Base-by-base conservation (phyloP, 2,888 invertebrate species). In the Nysson spinosus region DNA sequence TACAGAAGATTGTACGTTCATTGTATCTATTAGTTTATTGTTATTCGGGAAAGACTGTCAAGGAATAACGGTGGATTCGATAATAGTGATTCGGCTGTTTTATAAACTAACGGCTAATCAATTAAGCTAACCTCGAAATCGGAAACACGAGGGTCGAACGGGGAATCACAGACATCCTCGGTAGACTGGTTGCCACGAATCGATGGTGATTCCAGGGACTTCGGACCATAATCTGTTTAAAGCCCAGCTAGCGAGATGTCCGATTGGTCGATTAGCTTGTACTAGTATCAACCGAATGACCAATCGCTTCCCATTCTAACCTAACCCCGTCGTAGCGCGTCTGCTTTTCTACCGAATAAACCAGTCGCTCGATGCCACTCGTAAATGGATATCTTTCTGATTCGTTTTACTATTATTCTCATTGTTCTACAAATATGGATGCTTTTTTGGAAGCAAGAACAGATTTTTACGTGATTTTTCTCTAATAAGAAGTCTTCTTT, bases 221-320 rank as follows among this genome's bases (percentile, higher is more conserved):
- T 54, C 65, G 68, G 69, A 75, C 71, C 71, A 73, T 82, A 82
- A 84, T 83, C 81, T 79, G 77, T 81, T 84, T 83, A 82, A 83
- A 82, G 81, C 78, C 69, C 64, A 70, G 66, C 78, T 82, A 83
- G 83, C 83, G 81, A 83, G 83, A 81, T 76, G 60, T 76, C 80
- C 76, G 79, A 79, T 78, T 75, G 78, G 70, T 72, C 74, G 78
- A 78, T 78, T 78, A 78, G 76, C 75, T 56, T 56, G 61, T 55
- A 69, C 77, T 64, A 70, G 51, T 30, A 60, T 61, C 63, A 61
- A 70, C 42, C 55, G 52, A 39, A 44, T 58, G 51, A 42, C 34
- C 75, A 46, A 60, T 68, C 54, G 58, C 32, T 57, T 43, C 39
- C 28, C 42, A 62, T 42, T 62, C 55, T 44, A 34, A 42, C 58